Base-by-base conservation (phyloP, 2,888 invertebrate genomes). In the Crocallis elinguaria region DNA sequence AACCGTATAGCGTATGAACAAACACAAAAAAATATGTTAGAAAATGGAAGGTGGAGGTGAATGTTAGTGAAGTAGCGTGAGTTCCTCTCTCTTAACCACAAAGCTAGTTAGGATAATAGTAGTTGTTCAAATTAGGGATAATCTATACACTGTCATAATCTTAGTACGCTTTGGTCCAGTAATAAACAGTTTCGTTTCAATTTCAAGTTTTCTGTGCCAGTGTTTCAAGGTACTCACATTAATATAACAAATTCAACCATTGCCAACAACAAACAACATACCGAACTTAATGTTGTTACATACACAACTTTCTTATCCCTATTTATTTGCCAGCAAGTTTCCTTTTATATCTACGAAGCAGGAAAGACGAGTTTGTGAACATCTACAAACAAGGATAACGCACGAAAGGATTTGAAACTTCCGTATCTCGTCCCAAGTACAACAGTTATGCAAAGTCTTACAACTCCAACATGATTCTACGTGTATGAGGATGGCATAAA, bases 401-500 rank as follows among this genome's bases (percentile, higher is more conserved):
- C 49, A 52, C 53, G 53, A 48, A 62, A 61, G 71, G 62, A 67
- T 70, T 63, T 60, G 62, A 66, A 75, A 75, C 72, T 75, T 71
- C 51, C 68, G 64, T 75, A 75, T 75, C 71, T 62, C 54, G 54
- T 54, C 38, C 63, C 43, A 55, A 57, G 63, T 66, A 60, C 64
- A 65, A 66, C 68, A 62, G 64, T 64, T 64, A 64, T 60, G 64
- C 33, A 62, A 64, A 64, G 62, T 62, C 62, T 54, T 62, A 43
- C 49, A 45, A 52, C 42, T 48, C 21, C 4, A 11, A 25, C 14
- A 38, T 43, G 38, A 21, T 27, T 32, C 41, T 36, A 25, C 19
- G 25, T 8, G 25, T 23, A 49, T 17, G 30, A 44, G n/a, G 27
- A 38, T 32, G 27, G 29, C 17, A 5, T 27, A n/a, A 30, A 23